These are phyloP conservation scores for Columba guinea DNA, from an alignment of 2,797 vertebrate species.

Conservation along the genomic window DNA sequence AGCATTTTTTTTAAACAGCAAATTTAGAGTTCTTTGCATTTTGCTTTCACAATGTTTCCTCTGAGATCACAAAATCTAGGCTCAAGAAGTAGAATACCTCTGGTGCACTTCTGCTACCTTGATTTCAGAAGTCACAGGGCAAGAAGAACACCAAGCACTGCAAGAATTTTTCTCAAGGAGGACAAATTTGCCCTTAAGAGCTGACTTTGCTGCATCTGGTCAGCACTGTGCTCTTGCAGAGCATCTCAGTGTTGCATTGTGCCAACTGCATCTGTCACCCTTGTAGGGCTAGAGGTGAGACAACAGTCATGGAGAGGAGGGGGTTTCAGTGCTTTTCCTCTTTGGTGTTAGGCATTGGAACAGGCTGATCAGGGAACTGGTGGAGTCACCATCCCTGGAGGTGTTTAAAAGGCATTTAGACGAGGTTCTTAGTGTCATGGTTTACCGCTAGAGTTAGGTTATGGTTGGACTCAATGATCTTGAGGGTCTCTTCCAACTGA, in stretches of 20 bases:
- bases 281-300: no score
- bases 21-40: background rate
- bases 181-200: background rate
- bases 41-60: background rate
- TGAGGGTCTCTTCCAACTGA: no score
- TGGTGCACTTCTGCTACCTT: background rate
- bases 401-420: no score
- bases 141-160: background rate
- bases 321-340: background rate
- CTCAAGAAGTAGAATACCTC: background rate
- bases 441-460: no score
- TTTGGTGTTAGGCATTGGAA: background rate
- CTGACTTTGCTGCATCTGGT: background rate
- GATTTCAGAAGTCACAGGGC: background rate
- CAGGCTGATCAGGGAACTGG: no score
- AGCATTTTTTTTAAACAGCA: background rate
- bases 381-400: no score
- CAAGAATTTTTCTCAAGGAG: background rate
- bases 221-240: background rate
- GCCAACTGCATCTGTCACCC: background rate
- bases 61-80: background rate
- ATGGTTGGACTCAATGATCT: no score
- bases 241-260: background rate
- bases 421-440: no score
- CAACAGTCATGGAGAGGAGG: background rate